Evolutionary conservation across 2,113 vertebrate genomes (phyloP).

Genomic region (Erinaceus europaeus): DNA sequence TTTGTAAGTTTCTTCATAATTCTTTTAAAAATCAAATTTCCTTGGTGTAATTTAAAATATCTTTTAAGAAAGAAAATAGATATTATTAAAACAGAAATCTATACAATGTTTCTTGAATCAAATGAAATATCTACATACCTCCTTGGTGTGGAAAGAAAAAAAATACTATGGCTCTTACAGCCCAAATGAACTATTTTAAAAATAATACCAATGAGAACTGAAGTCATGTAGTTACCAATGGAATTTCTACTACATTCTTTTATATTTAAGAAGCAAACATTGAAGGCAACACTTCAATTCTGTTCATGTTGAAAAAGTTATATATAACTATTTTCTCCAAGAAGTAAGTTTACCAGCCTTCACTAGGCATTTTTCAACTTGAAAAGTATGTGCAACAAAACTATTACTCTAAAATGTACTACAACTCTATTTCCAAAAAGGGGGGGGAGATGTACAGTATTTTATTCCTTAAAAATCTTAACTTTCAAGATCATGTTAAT

Average conservation of each 20-base stretch:
- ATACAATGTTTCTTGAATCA: neutral
- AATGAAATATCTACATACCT: neutral
- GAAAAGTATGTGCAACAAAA: slow-evolving; percentile 47
- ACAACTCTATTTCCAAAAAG: slow-evolving; percentile 38
- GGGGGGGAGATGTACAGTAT: neutral
- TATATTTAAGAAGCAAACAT: slow-evolving; percentile 10
- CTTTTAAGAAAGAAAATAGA: slow-evolving; percentile 4
- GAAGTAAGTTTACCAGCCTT: slow-evolving; percentile 16
- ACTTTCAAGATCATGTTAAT: slow-evolving; percentile 40
- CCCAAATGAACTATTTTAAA: neutral
- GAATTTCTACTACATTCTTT: neutral
- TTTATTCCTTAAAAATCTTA: slow-evolving; percentile 35
- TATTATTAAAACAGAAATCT: neutral
- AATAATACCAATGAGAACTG: slow-evolving; percentile 10
- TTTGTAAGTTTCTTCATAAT: slow-evolving; percentile 41
- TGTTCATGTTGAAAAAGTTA: neutral
- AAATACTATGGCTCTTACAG: neutral
- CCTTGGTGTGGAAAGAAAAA: neutral
- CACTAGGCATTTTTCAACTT: slow-evolving; percentile 24
- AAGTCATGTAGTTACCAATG: neutral
- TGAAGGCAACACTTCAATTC: neutral
- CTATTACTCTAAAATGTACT: neutral
- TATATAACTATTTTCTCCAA: too few species aligned
- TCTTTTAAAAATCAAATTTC: slow-evolving; percentile 39
- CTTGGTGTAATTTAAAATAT: neutral